Evolutionary conservation across 2,888 invertebrate species (phyloP), one percentile per base, ranked within the genome.

Genomic region (Beris chalybata): DNA sequence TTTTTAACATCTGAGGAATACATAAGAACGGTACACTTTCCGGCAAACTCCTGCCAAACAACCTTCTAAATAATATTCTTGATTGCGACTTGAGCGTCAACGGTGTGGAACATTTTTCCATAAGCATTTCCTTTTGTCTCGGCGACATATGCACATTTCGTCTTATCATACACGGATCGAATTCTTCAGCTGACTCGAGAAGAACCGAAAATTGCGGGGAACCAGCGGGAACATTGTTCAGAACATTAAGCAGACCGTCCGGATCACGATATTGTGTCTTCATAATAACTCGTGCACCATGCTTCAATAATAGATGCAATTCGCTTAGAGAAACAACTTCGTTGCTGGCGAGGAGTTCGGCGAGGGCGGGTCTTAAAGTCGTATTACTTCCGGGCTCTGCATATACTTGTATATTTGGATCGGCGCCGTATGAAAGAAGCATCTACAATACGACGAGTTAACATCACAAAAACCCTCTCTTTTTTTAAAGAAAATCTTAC

Each of bases 231-330:
- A 87, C 83, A 76, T 90, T 88, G 72, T 90, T 89, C 11, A 93
- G 84, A 32, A 88, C 90, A 76, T 92, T 92, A 5, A 94, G 82
- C 65, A 93, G 87, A 44, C 93, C 93, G 75, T 90, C 89, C 0
- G 92, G 92, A 75, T 93, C 91, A 66, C 92, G 85, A 76, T 90
- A 91, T 72, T 92, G 92, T 7, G 91, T 91, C 79, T 91, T 91
- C 84, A 92, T 89, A 70, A 82, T 77, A 69, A 89, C 89, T 78
- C 88, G 85, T 5, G 93, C 91, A 0, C 94, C 94, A 74, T 92
- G 87, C 75, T 86, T 85, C 4, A 95, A 82, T 69, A 94, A 79
- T 66, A 90, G 76, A 6, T 85, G 82, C 0, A 94, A 85, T 7
- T 93, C 85, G 15, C 86, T 85, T 0, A 85, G 81, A 45, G 85